Conservation (phyloP, 2,113 vertebrate species). For the Trogon surrucura region DNA sequence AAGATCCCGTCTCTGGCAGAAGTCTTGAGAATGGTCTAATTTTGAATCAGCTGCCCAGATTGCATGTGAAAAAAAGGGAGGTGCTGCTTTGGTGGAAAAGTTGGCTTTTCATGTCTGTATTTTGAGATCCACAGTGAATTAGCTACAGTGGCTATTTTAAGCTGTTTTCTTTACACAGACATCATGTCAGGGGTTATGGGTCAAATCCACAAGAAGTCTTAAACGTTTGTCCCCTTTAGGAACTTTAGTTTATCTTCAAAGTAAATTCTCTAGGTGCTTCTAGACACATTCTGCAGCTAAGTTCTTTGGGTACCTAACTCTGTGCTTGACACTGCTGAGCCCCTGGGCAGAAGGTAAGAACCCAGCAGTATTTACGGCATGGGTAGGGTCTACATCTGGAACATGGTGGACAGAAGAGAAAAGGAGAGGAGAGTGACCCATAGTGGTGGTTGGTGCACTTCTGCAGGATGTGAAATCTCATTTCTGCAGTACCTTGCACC, state of each 20-base stretch:
- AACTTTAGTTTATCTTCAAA: not conserved
- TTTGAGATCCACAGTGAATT: not conserved
- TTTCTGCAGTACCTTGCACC: not conserved
- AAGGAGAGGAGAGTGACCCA: not conserved
- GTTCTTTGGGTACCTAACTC: not conserved
- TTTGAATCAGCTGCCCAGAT: not conserved
- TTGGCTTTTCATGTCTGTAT: rapidly evolving
- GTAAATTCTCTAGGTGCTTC: not conserved
- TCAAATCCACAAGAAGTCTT: not conserved
- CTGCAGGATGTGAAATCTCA: not conserved
- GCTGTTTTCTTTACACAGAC: not conserved
- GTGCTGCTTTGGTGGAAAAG: not conserved
- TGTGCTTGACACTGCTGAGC: not conserved
- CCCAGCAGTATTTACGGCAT: not conserved
- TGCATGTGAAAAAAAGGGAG: not conserved
- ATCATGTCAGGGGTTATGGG: not conserved
- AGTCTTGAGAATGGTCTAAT: not conserved
- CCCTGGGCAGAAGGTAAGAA: not conserved
- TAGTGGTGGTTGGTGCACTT: not conserved
- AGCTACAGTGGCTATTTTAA: not conserved
- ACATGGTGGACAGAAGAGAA: not conserved
- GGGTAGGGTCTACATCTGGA: not conserved
- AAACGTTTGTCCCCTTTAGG: not conserved
- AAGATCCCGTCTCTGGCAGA: not conserved
- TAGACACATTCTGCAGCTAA: not conserved